Conservation (phyloP, 2,113 vertebrate species). For the Petaurus breviceps region DNA sequence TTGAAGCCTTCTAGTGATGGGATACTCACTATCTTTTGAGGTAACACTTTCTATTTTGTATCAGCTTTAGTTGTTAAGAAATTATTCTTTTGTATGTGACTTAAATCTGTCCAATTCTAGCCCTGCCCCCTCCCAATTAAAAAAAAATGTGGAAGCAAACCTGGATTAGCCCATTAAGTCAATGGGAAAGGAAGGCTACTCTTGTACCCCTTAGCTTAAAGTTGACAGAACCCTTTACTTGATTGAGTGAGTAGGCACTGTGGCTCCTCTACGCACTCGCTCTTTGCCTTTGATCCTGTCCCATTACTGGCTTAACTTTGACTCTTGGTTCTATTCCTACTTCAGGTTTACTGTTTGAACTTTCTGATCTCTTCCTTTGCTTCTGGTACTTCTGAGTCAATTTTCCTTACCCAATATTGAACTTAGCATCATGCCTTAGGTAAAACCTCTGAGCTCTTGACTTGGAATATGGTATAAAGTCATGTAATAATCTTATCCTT, state of each 20-base stretch:
- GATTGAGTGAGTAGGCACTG: not conserved
- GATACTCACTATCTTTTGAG: not conserved
- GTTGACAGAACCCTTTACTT: not conserved
- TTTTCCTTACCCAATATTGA: not conserved
- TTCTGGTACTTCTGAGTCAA: not conserved
- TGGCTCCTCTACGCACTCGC: not conserved
- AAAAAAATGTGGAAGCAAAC: not conserved
- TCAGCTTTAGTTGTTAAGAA: not conserved
- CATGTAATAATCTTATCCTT: not conserved
- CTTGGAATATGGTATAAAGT: not conserved
- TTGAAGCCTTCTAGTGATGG: not conserved
- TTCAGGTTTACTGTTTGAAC: not conserved
- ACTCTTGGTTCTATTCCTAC: not conserved
- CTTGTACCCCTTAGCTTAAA: not conserved
- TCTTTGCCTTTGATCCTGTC: not conserved
- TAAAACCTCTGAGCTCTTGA: not conserved
- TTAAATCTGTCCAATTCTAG: too few relatives aligned
- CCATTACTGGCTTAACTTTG: not conserved
- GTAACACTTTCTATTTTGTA: not conserved
- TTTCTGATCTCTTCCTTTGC: not conserved
- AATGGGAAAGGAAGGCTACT: not conserved
- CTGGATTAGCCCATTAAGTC: not conserved
- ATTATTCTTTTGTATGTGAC: not conserved
- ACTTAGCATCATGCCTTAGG: not conserved
- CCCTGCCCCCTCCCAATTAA: not conserved